Percentiles rank a stretch among this genome's conserved stretches.
Evolutionary conservation across 2,113 vertebrate species (phyloP).

Genomic region (Cyphomyrus discorhynchus): DNA sequence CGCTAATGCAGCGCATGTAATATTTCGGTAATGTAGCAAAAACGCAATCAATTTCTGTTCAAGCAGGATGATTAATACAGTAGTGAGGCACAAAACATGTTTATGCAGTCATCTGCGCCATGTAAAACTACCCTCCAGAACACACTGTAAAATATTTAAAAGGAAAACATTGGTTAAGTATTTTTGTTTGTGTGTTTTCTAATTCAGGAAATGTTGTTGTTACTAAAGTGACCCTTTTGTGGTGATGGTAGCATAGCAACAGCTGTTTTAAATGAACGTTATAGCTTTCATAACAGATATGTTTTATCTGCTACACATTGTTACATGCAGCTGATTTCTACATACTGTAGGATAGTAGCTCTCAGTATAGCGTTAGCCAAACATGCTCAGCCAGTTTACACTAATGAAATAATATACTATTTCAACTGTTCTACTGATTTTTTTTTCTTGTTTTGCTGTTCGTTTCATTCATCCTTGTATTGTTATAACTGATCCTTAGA

Average conservation of each 20-base stretch:
- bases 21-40: neutral
- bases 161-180: neutral
- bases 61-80: neutral
- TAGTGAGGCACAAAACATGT: neutral
- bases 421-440: neutral
- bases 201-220: neutral
- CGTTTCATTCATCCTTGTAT: neutral
- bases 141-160: neutral
- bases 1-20: neutral
- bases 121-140: neutral
- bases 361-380: neutral
- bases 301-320: neutral
- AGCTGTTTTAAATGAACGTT: neutral
- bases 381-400: neutral
- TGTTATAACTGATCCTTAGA: neutral
- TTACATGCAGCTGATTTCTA: neutral
- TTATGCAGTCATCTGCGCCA: neutral
- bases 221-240: neutral
- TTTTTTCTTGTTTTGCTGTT: neutral
- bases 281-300: neutral
- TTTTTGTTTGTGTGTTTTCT: constrained; percentile 14
- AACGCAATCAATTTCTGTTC: neutral
- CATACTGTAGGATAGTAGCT: neutral
- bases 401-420: neutral
- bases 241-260: neutral